A percentile compares a stretch with the other conserved stretches of the same genome.
Evolutionary conservation across 1,140 invertebrate genomes (phyloP).

Genomic region (Zaprionus lachaisei): DNA sequence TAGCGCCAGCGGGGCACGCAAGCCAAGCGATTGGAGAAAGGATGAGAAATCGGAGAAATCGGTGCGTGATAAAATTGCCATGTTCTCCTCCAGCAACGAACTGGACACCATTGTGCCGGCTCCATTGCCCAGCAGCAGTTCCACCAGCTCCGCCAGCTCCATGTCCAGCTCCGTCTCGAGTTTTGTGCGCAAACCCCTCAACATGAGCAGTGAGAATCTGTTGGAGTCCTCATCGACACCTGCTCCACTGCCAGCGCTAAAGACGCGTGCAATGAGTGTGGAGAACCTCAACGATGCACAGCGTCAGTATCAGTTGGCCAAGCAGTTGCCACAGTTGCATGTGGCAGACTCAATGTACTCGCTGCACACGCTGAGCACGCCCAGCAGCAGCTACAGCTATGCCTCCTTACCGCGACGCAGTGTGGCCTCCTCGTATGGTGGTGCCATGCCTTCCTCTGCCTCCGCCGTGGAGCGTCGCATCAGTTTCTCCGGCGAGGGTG

Average conservation of each 20-base stretch:
- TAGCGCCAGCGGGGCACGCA: slow-evolving; percentile 60
- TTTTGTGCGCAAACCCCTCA: slow-evolving; percentile 69
- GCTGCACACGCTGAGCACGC: slow-evolving; percentile 60
- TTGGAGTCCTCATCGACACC: slow-evolving; percentile 70
- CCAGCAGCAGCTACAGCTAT: slow-evolving; percentile 50
- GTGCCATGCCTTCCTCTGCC: slow-evolving; percentile 28
- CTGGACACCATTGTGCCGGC: slow-evolving; percentile 50
- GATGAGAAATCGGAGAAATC: slow-evolving; percentile 91
- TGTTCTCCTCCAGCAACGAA: slow-evolving; percentile 89
- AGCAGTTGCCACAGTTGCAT: slow-evolving; percentile 69
- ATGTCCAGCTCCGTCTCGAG: not conserved
- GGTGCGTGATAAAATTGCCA: slow-evolving; percentile 94
- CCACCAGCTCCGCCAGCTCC: slow-evolving; percentile 13
- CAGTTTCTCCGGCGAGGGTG: slow-evolving; percentile 85
- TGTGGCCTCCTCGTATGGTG: slow-evolving; percentile 45
- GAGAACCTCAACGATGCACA: slow-evolving; percentile 80
- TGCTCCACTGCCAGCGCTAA: slow-evolving; percentile 50
- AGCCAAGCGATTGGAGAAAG: slow-evolving; percentile 86
- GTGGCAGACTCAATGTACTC: slow-evolving; percentile 80
- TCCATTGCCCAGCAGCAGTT: slow-evolving; percentile 25
- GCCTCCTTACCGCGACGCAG: slow-evolving; percentile 81
- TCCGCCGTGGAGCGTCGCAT: slow-evolving; percentile 85
- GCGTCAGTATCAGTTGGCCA: slow-evolving; percentile 76
- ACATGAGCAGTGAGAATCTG: slow-evolving; percentile 86
- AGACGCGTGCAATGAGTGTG: slow-evolving; percentile 82